These are phyloP conservation scores for Anthoscopus minutus DNA, from an alignment of 2,113 vertebrate genomes.

Conservation along the genomic window DNA sequence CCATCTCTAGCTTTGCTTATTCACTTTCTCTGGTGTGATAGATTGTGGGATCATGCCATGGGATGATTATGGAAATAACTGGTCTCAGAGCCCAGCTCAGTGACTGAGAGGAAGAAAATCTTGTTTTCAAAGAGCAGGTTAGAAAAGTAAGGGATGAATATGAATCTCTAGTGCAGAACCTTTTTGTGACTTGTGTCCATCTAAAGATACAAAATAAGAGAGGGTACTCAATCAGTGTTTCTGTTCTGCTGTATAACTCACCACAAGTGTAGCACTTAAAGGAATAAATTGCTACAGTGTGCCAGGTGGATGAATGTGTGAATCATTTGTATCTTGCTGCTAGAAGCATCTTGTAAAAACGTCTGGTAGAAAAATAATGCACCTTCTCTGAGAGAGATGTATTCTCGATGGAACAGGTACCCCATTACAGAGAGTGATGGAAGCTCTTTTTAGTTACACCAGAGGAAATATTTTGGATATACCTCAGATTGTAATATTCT, in stretches of 20 bases:
- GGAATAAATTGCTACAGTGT: not conserved
- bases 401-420: not conserved
- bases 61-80: conserved; percentile 74
- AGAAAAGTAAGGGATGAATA: conserved; percentile 66
- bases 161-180: conserved; percentile 62
- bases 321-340: conserved; percentile 36
- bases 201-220: conserved; percentile 65
- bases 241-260: not conserved
- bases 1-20: not conserved
- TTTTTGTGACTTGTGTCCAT: conserved; percentile 68
- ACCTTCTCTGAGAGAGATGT: not conserved
- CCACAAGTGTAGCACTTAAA: not conserved
- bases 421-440: not conserved
- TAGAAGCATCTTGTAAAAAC: not conserved
- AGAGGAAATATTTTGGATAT: not conserved
- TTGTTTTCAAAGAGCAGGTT: conserved; percentile 52
- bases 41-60: conserved; percentile 59
- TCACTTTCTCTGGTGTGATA: not conserved
- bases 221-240: not conserved
- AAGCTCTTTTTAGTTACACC: not conserved
- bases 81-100: conserved; percentile 60
- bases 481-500: not conserved
- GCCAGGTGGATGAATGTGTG: conserved; percentile 8
- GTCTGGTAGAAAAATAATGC: conserved; percentile 5
- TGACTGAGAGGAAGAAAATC: conserved; percentile 67